phyloP scores from a whole-genome alignment of 2,888 invertebrate species.

The Drosophila melanosoma region DNA sequence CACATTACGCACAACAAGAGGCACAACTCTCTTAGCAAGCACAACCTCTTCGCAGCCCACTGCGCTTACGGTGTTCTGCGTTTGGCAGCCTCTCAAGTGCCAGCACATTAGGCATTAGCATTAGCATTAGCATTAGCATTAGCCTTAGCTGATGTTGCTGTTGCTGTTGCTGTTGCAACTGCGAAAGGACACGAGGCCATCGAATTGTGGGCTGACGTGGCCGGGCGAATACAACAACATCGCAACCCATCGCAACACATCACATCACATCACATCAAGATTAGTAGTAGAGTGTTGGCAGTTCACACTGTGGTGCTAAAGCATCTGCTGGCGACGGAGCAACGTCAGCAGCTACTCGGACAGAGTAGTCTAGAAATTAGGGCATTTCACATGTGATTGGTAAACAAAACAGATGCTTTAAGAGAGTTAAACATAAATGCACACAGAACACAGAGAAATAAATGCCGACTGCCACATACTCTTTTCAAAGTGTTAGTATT shows the following conservation, averaged over 20 bases:
- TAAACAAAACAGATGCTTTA: conserved; percentile 19
- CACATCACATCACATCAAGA: neutral
- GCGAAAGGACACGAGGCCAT: conserved; percentile 28
- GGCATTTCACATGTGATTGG: conserved; percentile 74
- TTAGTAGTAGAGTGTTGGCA: conserved; percentile 24
- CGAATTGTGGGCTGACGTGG: conserved; percentile 6
- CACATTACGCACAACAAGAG: conserved; percentile 31
- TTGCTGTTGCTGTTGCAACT: conserved; percentile 27
- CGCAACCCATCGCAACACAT: neutral
- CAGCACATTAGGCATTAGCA: conserved; percentile 33
- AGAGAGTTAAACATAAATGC: conserved; percentile 7
- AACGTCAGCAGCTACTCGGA: conserved; percentile 14
- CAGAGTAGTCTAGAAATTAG: conserved; percentile 63
- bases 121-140: conserved; percentile 16
- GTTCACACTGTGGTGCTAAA: conserved; percentile 69
- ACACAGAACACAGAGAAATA: neutral
- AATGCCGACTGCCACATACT: neutral
- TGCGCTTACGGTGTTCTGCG: conserved; percentile 6
- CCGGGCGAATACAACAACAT: neutral
- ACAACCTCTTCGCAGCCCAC: neutral
- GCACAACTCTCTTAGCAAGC: neutral
- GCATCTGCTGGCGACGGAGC: conserved; percentile 14
- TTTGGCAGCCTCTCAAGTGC: conserved; percentile 44
- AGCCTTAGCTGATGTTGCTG: conserved; percentile 18
- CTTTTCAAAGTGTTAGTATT: neutral